Base-by-base conservation (phyloP, 2,888 invertebrate species). In the Griposia aprilina region DNA sequence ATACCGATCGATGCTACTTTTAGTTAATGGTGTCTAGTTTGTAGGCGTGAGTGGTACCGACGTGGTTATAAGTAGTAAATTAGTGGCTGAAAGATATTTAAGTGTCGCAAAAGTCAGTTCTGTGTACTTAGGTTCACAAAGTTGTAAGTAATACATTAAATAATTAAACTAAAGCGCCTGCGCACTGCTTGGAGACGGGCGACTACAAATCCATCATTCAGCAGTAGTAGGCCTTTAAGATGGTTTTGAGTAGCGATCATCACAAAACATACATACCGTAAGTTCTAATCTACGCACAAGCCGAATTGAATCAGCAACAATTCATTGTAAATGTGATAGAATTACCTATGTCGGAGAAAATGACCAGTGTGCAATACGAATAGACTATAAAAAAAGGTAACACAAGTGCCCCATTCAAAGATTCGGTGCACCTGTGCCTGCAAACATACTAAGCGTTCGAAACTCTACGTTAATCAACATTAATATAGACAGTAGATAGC, bases 401-500 rank as follows among this genome's bases (percentile, higher is more conserved):
- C 72, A 77, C 73, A 76, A 74, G 75, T 78, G 67, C 76, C 45
- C 62, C 48, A 62, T 62, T 66, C 63, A 55, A 70, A 75, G 66
- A 83, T 76, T 82, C 68, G 66, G 88, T 84, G 90, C 87, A 82
- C 80, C 55, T 52, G 86, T 90, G 85, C 79, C 71, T 72, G 81
- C 78, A 82, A 87, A 86, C 78, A 77, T 87, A 85, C 76, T 81
- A 89, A 89, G 85, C 88, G 67, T 85, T 87, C 76, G 79, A 82
- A 87, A 85, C 83, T 72, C 82, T 89, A 88, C 74, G 65, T 81
- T 83, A 86, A 79, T 83, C 78, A 81, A 88, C 82, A 86, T 87
- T 81, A 81, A 68, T 84, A 87, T 81, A 85, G 81, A 88, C 80
- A 89, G 84, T 84, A 87, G 75, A 84, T 84, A 86, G 70, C 88